Evolutionary conservation across 2,113 vertebrate species (phyloP), one percentile per base, ranked within the genome.

Genomic region (Corydoras sp.): DNA sequence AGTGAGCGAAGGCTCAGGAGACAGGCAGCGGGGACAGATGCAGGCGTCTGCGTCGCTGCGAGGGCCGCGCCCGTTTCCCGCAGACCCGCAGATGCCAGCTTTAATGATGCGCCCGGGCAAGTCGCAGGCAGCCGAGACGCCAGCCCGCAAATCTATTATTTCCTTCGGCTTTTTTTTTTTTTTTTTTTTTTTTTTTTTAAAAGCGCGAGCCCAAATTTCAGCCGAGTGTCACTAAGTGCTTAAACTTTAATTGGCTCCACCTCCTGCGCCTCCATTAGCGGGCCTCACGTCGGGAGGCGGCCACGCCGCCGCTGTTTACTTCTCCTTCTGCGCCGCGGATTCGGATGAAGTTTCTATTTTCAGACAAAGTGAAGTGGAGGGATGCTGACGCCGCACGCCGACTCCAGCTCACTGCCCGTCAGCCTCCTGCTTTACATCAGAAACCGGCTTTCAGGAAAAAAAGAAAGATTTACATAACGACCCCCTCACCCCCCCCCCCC

Each of bases 11-110:
- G 82, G 89, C 88, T 90, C 88, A 81, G 85, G 90, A 95, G 95
- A 95, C 94, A 96, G 93, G 92, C 91, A 85, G 88, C 85, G 71
- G 86, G 91, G 90, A 92, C 88, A 90, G 89, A 88, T 84, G 87
- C 88, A 77, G 91, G 88, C 88, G 85, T 88, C 90, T 82, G 86
- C 89, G 86, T 92, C 87, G 84, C 85, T 88, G 77, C 66, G 80
- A 88, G 91, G 72, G 86, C 87, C 84, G 90, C 86, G 86, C 83
- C 83, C 89, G 89, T 86, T 84, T 90, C 88, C 88, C 81, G 83
- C 85, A 87, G 79, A 83, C 79, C 77, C 71, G 75, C 49, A 84
- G 82, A 82, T 89, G 88, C 88, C 88, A 88, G 85, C 87, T 87
- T 88, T 90, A 89, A 89, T 88, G 86, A 88, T 83, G 74, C 74